phyloP scores from a whole-genome alignment of 2,888 invertebrate species.

The Diaprepes abbreviatus region DNA sequence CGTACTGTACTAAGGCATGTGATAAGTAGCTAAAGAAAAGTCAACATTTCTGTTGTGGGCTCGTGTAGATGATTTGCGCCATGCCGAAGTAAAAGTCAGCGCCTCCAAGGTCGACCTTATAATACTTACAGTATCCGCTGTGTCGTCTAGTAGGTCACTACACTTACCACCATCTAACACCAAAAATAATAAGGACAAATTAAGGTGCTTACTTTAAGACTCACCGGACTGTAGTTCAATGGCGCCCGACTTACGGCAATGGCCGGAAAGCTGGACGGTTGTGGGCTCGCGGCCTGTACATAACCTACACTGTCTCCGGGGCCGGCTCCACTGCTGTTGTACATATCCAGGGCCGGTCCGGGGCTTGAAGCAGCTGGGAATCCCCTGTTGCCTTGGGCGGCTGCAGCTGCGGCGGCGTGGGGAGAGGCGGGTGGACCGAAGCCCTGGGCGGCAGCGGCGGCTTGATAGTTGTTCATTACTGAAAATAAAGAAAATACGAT shows the following conservation, averaged over 20 bases:
- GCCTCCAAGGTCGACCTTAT: too few relatives aligned
- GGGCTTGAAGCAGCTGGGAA: constrained; percentile 95
- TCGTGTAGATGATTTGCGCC: too few relatives aligned
- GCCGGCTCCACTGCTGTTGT: constrained; percentile 76
- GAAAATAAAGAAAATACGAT: constrained; percentile 64
- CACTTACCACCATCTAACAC: constrained; percentile 30
- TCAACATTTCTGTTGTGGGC: too few relatives aligned
- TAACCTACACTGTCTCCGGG: constrained; percentile 88
- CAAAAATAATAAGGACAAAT: constrained; percentile 19
- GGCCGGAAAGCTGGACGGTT: constrained; percentile 95
- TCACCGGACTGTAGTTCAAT: constrained; percentile 93
- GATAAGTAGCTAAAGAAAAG: too few relatives aligned
- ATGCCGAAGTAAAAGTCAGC: too few relatives aligned
- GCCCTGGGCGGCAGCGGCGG: constrained; percentile 82
- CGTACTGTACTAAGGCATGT: too few relatives aligned
- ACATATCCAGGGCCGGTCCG: constrained; percentile 92
- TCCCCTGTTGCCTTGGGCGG: constrained; percentile 80
- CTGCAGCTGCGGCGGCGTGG: constrained; percentile 74
- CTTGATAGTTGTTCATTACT: constrained; percentile 97
- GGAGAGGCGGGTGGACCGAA: constrained; percentile 88
- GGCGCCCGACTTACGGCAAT: constrained; percentile 94
- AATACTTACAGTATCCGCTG: not conserved
- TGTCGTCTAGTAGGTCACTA: constrained; percentile 2
- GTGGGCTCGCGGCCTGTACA: constrained; percentile 97
- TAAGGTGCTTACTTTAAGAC: constrained; percentile 60